Evolutionary conservation across 2,113 vertebrate species (phyloP).

Genomic region (Microcebus murinus): DNA sequence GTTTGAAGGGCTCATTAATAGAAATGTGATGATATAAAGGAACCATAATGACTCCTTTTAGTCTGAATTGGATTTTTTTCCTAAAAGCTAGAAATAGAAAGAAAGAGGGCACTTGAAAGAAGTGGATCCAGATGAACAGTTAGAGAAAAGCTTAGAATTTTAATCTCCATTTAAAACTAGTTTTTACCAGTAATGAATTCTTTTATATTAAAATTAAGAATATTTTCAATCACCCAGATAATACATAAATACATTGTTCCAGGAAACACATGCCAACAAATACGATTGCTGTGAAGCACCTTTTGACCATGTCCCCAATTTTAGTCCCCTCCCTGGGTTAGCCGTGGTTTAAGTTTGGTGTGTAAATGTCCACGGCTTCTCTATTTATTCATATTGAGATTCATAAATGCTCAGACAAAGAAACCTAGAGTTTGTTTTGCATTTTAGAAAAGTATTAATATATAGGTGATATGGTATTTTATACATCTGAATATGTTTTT

Average conservation of each 20-base stretch:
- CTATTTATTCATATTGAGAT: not conserved
- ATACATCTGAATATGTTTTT: not conserved
- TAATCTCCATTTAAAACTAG: slow-evolving; percentile 9
- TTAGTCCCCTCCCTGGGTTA: not conserved
- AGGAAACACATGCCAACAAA: not conserved
- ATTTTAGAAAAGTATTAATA: slow-evolving; percentile 1
- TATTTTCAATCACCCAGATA: not conserved
- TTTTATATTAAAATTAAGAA: not conserved
- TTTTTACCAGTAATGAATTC: not conserved
- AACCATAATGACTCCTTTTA: slow-evolving; percentile 1
- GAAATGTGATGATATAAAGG: slow-evolving; percentile 39
- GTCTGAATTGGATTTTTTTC: slow-evolving; percentile 22
- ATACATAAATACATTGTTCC: not conserved
- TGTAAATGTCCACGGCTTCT: not conserved
- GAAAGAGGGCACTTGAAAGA: slow-evolving; percentile 10
- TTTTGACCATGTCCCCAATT: not conserved
- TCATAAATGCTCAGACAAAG: not conserved
- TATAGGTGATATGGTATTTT: not conserved
- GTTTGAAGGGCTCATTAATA: slow-evolving; percentile 56
- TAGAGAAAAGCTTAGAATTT: slow-evolving; percentile 26
- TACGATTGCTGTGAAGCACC: not conserved
- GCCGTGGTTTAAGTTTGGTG: not conserved
- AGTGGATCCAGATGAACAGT: slow-evolving; percentile 7
- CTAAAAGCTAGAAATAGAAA: slow-evolving; percentile 34
- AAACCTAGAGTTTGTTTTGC: not conserved